phyloP scores from a whole-genome alignment of 2,888 invertebrate species.

The Volucella inanis region DNA sequence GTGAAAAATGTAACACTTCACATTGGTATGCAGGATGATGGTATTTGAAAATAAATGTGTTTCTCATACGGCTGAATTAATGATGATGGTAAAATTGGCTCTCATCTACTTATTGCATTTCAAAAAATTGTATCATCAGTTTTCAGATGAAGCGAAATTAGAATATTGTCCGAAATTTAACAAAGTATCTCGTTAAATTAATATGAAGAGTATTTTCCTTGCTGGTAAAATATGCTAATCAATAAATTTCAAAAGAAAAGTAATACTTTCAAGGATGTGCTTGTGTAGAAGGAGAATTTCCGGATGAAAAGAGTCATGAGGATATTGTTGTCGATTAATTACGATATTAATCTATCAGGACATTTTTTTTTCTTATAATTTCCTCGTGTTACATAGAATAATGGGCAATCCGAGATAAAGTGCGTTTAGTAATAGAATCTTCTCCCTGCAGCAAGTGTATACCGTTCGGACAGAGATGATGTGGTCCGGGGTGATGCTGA shows the following conservation, averaged over 20 bases:
- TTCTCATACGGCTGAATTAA: slow-evolving; percentile 10
- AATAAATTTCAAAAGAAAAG: slow-evolving; percentile 19
- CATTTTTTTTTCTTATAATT: too few relatives aligned
- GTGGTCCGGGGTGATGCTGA: too few relatives aligned
- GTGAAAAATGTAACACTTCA: not conserved
- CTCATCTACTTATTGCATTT: slow-evolving; percentile 11
- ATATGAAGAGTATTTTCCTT: not conserved
- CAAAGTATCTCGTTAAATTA: slow-evolving; percentile 29
- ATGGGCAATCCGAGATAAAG: too few relatives aligned
- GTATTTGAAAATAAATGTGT: slow-evolving; percentile 1
- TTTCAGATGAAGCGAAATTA: not conserved
- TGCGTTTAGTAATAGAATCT: too few relatives aligned
- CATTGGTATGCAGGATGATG: not conserved
- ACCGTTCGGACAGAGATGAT: too few relatives aligned
- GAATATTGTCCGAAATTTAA: not conserved
- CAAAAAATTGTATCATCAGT: not conserved
- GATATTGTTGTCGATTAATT: too few relatives aligned
- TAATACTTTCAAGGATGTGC: slow-evolving; percentile 18
- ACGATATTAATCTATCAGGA: too few relatives aligned
- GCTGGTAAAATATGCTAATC: not conserved
- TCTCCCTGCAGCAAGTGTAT: too few relatives aligned
- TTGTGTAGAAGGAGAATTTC: too few relatives aligned
- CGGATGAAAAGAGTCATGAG: too few relatives aligned
- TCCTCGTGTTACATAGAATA: too few relatives aligned
- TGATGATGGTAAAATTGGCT: slow-evolving; percentile 7